Evolutionary conservation across 92 coral and sea anemone species (phyloP), one percentile per base, ranked within the genome.

Genomic region (Phenganax stokvisi): DNA sequence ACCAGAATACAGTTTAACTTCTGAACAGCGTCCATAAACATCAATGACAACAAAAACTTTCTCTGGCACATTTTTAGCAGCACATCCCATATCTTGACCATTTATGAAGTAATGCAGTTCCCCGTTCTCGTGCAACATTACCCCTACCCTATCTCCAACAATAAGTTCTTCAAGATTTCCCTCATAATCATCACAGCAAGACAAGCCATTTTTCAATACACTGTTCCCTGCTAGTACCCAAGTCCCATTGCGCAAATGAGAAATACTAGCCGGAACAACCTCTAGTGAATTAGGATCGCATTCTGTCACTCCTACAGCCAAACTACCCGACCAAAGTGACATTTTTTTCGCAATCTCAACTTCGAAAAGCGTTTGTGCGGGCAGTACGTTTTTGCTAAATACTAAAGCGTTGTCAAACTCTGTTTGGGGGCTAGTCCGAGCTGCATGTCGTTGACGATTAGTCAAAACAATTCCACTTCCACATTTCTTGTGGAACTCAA

Each of bases 221-320:
- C 97, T 81, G 54, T 70, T 90, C 51, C 99, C 99, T 51, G 97
- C 90, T 89, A 96, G 89, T 27, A 92, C 85, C 99, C 99, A 96
- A 54, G 97, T 92, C 31, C 99, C 97, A 85, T 96, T 89, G 64
- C 92, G 90, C 2, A 96, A 80, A 56, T 97, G 97, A 25, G 92
- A 80, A 6, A 97, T 88, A 77, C 91, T 90, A 0, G 97, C 81
- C 11, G 99, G 99, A 65, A 96, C 90, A 70, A 90, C 92, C 4
- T 54, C 17, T 71, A 92, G 85, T 11, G 75, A 57, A 76, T 71
- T 76, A 0, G 99, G 99, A 75, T 96, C 87, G 20, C 90, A 85
- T 11, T 89, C 66, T 16, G 97, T 96, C 65, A 96, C 96, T 28
- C 99, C 99, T 54, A 96, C 87, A 0, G 97, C 91, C 83, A 93